Evolutionary conservation across 2,888 invertebrate species (phyloP).

Genomic region (Melanchra persicariae): DNA sequence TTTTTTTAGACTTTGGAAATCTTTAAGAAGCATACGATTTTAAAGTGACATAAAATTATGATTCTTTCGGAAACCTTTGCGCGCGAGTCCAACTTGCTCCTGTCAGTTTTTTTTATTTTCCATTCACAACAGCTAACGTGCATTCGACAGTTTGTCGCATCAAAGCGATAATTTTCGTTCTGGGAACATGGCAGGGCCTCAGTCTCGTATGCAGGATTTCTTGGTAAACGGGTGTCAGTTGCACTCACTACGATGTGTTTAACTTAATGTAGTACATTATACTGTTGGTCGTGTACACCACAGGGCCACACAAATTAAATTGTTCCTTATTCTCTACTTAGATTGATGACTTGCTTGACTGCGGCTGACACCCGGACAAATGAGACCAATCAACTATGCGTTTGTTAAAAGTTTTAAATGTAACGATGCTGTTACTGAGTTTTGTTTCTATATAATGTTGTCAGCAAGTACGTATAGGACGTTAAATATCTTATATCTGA

Average conservation of each 20-base stretch:
- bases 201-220: background rate
- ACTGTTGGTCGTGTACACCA: background rate
- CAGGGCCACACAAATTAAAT: conserved; percentile 33
- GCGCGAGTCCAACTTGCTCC: no score
- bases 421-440: conserved; percentile 11
- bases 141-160: background rate
- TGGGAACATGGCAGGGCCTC: background rate
- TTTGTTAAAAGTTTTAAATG: conserved; percentile 39
- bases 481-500: background rate
- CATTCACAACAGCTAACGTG: background rate
- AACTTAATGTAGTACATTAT: background rate
- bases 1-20: no score
- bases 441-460: no score
- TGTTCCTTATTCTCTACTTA: conserved; percentile 49
- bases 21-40: no score
- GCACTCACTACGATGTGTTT: conserved; percentile 9
- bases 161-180: background rate
- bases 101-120: no score
- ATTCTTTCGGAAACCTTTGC: no score
- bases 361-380: conserved; percentile 36
- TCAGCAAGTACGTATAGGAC: background rate
- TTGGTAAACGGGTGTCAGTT: background rate
- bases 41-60: no score
- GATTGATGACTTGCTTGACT: conserved; percentile 58
- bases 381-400: conserved; percentile 40